Conservation (phyloP, 2,113 vertebrate genomes). For the Sula dactylatra region DNA sequence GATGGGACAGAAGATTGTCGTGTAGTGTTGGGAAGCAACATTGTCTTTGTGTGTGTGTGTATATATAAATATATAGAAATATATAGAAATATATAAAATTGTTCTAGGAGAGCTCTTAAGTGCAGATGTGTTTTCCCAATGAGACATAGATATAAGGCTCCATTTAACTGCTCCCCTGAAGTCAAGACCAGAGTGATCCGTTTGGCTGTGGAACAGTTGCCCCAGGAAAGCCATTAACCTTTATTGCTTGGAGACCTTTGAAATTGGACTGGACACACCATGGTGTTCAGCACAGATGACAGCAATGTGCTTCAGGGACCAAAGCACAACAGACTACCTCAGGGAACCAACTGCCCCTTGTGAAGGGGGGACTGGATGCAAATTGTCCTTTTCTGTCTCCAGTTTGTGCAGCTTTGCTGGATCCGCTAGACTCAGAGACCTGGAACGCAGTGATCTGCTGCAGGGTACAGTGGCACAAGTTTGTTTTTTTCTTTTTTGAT, state of each 20-base stretch:
- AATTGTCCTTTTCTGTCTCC: not conserved
- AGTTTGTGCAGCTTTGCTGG: not conserved
- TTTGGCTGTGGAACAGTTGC: not conserved
- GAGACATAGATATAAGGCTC: not conserved
- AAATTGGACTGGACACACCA: not conserved
- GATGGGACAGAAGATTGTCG: not conserved
- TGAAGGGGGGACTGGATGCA: not conserved
- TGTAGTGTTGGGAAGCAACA: not conserved
- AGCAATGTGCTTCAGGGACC: not conserved
- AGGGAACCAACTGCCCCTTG: rapidly evolving
- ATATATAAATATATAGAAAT: not conserved
- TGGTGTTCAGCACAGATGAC: not conserved
- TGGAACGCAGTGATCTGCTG: not conserved
- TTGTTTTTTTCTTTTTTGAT: not conserved
- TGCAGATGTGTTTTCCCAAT: not conserved
- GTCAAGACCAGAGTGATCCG: not conserved
- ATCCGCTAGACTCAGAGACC: not conserved
- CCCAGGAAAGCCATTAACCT: constrained; percentile 8
- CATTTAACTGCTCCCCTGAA: not conserved
- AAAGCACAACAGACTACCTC: not conserved
- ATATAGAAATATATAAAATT: not conserved
- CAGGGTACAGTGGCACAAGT: not conserved
- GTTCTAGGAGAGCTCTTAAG: not conserved
- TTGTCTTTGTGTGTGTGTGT: not conserved
- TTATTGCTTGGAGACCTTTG: constrained; percentile 13